These are phyloP conservation scores for Pogonomyrmex barbatus DNA, from an alignment of 1,140 invertebrate species.

Conservation along the genomic window DNA sequence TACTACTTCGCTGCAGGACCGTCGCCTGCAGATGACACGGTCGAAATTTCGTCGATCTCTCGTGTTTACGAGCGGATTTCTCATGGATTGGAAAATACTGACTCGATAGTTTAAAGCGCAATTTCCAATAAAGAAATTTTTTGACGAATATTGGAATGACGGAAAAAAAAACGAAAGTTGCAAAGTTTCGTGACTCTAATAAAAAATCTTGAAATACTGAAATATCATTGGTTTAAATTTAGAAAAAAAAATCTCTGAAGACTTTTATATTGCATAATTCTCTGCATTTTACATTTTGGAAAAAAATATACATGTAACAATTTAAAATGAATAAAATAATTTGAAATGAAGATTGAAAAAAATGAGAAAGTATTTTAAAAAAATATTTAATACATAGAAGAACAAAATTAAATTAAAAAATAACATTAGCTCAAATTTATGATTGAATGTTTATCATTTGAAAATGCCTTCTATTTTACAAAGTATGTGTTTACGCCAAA, in stretches of 20 bases:
- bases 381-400: not conserved
- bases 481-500: not conserved
- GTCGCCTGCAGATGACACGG: constrained; percentile 27
- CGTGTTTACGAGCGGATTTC: constrained; percentile 41
- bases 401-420: not conserved
- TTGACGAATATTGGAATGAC: not conserved
- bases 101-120: not conserved
- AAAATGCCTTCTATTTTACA: not conserved
- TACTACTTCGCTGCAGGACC: too few relatives aligned
- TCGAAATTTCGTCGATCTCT: constrained; percentile 26
- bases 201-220: not conserved
- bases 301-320: too few relatives aligned
- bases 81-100: constrained; percentile 1
- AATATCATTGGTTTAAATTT: not conserved
- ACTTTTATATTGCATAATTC: not conserved
- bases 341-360: not conserved
- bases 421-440: constrained; percentile 7
- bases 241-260: not conserved
- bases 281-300: not conserved
- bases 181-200: not conserved
- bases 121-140: not conserved
- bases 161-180: not conserved
- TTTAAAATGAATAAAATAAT: not conserved
- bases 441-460: not conserved
- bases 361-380: not conserved